Evolutionary conservation across 2,888 invertebrate genomes (phyloP).

Genomic region (Atrina japonica): DNA sequence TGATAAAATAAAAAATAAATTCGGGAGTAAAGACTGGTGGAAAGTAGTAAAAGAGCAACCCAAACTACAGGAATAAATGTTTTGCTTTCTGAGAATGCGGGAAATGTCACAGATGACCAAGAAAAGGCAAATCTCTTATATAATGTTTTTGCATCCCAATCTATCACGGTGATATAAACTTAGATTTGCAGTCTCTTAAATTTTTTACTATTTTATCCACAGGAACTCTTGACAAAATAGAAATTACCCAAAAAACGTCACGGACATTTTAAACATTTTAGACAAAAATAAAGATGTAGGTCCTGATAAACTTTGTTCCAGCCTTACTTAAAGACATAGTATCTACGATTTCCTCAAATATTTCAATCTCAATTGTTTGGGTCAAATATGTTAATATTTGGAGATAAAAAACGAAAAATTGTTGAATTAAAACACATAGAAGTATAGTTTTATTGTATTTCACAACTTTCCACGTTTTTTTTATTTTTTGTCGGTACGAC

Average conservation of each 20-base stretch:
- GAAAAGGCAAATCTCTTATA: constrained; percentile 12
- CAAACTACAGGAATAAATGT: background rate
- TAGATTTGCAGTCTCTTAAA: background rate
- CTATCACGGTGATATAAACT: background rate
- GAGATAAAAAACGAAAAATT: too few relatives aligned
- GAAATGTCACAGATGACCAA: background rate
- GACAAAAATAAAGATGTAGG: constrained; percentile 3
- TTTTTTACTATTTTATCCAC: background rate
- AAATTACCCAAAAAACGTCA: background rate
- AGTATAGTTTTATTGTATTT: too few relatives aligned
- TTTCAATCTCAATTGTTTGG: too few relatives aligned
- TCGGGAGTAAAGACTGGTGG: background rate
- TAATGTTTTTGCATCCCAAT: constrained; percentile 1
- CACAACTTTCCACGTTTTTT: too few relatives aligned
- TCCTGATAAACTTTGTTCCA: constrained; percentile 16
- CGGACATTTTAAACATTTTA: background rate
- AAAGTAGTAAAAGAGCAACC: background rate
- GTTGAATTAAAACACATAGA: too few relatives aligned
- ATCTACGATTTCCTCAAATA: too few relatives aligned
- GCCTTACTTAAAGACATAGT: constrained; percentile 16
- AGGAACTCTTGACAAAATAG: background rate
- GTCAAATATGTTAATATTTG: too few relatives aligned
- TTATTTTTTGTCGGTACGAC: too few relatives aligned
- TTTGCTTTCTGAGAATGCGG: background rate
- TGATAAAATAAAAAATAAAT: constrained; percentile 10